These are phyloP conservation scores for Hippoglossus hippoglossus DNA, from an alignment of 2,797 vertebrate species.

Conservation along the genomic window DNA sequence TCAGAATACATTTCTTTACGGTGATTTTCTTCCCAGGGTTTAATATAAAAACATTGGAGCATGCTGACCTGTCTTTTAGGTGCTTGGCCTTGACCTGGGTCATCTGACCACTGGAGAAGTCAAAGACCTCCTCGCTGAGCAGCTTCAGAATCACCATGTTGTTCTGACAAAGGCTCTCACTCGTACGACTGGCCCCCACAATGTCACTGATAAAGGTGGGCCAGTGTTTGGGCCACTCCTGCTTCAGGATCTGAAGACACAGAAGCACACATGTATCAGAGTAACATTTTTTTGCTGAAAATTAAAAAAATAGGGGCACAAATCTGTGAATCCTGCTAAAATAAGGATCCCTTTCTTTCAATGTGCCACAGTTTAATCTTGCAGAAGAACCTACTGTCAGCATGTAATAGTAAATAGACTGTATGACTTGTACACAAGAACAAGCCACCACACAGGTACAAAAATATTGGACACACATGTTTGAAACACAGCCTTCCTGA, in stretches of 20 bases:
- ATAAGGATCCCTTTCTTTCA: conserved; percentile 14
- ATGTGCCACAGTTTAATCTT: conserved; percentile 12
- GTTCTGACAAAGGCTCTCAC: conserved; percentile 99
- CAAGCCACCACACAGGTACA: background rate
- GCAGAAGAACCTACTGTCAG: background rate
- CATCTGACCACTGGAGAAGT: conserved; percentile 99
- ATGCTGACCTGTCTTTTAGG: conserved; percentile 96
- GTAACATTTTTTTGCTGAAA: conserved; percentile 16
- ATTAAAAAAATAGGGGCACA: conserved; percentile 4
- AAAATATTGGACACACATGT: conserved; percentile 12
- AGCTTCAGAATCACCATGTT: conserved; percentile 99
- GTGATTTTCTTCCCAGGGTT: conserved; percentile 81
- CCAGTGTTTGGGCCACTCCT: conserved; percentile 99
- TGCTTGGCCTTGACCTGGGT: conserved; percentile 99
- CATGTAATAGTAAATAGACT: background rate
- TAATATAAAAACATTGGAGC: conserved; percentile 64
- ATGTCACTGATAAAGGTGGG: conserved; percentile 99
- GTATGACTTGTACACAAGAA: background rate
- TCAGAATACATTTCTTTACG: background rate
- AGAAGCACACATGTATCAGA: background rate
- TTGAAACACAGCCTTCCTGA: conserved; percentile 29
- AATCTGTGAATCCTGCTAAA: conserved; percentile 40
- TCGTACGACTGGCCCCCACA: conserved; percentile 97
- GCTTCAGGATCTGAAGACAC: conserved; percentile 91
- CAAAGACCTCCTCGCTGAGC: conserved; percentile 98